phyloP scores from a whole-genome alignment of 2,113 vertebrate species.

The Cyanoderma ruficeps region DNA sequence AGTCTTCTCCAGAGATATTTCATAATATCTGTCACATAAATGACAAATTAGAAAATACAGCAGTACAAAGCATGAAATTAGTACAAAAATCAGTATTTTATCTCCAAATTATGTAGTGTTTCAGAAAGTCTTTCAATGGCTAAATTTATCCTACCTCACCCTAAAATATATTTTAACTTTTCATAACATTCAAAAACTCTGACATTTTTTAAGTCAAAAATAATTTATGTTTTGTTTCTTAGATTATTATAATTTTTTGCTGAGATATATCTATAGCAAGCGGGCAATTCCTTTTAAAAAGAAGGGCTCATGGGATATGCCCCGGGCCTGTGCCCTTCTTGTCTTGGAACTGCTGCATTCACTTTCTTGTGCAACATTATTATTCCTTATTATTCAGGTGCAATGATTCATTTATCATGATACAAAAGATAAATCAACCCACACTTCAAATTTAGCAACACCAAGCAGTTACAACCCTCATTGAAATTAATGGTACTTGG shows the following conservation, averaged over 20 bases:
- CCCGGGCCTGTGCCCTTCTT: not conserved
- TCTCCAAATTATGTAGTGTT: not conserved
- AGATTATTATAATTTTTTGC: not conserved
- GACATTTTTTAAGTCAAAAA: not conserved
- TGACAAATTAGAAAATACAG: not conserved
- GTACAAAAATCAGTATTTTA: not conserved
- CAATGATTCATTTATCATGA: not conserved
- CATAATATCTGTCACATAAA: not conserved
- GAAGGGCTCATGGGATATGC: not conserved
- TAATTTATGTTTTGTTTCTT: not conserved
- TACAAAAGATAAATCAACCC: not conserved
- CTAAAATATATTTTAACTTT: not conserved
- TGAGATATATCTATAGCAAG: not conserved
- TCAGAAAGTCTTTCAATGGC: not conserved
- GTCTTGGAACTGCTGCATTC: not conserved
- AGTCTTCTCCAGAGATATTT: not conserved
- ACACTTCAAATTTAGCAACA: not conserved
- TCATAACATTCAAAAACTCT: not conserved
- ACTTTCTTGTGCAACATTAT: not conserved
- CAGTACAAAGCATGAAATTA: not conserved
- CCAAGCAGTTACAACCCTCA: not conserved
- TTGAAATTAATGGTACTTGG: not conserved
- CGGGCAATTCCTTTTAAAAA: not conserved
- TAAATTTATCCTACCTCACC: not conserved
- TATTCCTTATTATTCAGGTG: not conserved